Evolutionary conservation across 1,140 invertebrate species (phyloP).

Genomic region (Pseudomyrmex gracilis): DNA sequence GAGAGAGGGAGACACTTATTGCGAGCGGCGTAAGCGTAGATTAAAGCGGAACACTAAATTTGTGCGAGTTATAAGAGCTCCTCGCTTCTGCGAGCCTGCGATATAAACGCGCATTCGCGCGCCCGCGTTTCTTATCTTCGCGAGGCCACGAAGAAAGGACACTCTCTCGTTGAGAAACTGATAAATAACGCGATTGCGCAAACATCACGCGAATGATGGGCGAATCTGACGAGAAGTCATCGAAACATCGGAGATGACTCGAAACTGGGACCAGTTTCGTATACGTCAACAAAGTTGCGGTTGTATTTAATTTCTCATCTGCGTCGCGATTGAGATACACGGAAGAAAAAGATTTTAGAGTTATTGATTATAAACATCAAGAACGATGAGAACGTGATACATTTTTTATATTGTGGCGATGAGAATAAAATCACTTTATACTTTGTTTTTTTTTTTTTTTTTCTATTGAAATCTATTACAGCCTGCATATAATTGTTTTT

Average conservation of each 20-base stretch:
- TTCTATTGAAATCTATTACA: too few species aligned
- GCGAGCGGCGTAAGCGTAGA: conserved; percentile 34
- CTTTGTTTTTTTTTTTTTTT: too few species aligned
- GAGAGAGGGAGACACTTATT: conserved; percentile 14
- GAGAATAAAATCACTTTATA: conserved; percentile 1
- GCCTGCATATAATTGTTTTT: too few species aligned
- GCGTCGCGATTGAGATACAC: not conserved
- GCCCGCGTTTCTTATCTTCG: conserved; percentile 27
- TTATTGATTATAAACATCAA: too few species aligned
- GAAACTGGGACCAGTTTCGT: not conserved
- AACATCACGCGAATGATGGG: conserved; percentile 37
- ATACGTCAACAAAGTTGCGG: not conserved
- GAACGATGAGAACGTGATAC: too few species aligned
- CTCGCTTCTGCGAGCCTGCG: not conserved
- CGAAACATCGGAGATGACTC: not conserved
- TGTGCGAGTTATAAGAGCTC: not conserved
- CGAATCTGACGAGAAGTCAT: conserved; percentile 16
- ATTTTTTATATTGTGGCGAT: not conserved
- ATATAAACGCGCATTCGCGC: not conserved
- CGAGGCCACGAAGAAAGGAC: not conserved
- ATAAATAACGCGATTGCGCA: conserved; percentile 62
- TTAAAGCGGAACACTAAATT: conserved; percentile 63
- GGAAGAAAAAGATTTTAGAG: not conserved
- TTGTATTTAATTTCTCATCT: not conserved
- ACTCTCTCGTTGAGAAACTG: not conserved